Evolutionary conservation across 2,797 vertebrate genomes (phyloP).

Genomic region (Sylvia borin): DNA sequence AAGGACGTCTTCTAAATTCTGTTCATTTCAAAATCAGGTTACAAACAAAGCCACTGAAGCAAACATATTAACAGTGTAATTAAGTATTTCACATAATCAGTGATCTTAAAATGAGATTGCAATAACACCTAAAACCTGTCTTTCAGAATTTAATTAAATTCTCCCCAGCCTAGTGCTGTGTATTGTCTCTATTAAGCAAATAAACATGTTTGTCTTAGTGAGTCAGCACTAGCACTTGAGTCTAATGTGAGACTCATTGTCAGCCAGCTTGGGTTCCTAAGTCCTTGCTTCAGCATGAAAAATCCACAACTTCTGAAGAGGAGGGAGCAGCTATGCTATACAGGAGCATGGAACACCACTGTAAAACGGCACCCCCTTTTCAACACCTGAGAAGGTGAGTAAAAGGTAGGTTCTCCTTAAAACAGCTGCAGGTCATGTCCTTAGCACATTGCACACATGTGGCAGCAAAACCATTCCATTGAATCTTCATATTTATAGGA

Average conservation of each 20-base stretch:
- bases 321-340: background rate
- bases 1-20: background rate
- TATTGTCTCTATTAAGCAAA: background rate
- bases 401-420: background rate
- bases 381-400: background rate
- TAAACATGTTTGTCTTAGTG: background rate
- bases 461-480: background rate
- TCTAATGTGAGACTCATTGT: background rate
- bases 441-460: accelerated
- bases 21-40: background rate
- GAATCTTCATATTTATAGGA: background rate
- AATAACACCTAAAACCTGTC: background rate
- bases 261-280: background rate
- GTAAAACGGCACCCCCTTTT: background rate
- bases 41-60: background rate
- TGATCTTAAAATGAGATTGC: background rate
- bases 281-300: background rate
- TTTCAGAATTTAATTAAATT: conserved; percentile 7
- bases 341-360: background rate
- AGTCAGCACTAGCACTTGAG: background rate
- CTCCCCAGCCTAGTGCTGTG: background rate
- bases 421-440: background rate
- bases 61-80: background rate
- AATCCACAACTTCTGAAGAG: background rate
- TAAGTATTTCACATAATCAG: background rate